Evolutionary conservation across 2,113 vertebrate species (phyloP), one percentile per base, ranked within the genome.

Genomic region (Ammodytes dubius): DNA sequence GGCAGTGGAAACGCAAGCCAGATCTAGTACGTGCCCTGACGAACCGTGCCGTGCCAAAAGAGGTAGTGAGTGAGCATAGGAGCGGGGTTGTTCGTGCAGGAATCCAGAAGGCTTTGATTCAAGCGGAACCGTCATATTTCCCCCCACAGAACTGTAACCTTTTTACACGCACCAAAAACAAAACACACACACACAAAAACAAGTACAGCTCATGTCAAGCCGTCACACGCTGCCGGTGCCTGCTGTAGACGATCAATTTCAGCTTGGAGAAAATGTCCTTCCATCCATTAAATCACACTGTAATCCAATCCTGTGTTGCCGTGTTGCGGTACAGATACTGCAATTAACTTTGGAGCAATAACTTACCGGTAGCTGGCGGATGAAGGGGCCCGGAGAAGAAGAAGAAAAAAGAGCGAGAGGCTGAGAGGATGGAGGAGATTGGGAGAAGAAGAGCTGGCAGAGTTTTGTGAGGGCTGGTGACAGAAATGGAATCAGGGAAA

Each of bases 341-440:
- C 70, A 85, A 70, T 80, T 80, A 84, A 88, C 78, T 71, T 73
- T 74, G 76, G 61, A 77, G 84, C 76, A 74, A 86, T 90, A 89
- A 84, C 50, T 86, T 85, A 74, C 2, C 0, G 7, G 39, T 27
- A 83, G 67, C 27, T 1, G 1, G 43, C 0, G 0, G 12, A 56
- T 0, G 11, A 49, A 74, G 12, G 35, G 60, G 4, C 37, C n/a
- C 1, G 50, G 17, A 12, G 6, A n/a, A 35, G n/a, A 27, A 14
- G 40, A 7, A n/a, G n/a, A 6, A 39, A 17, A 40, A 3, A 39
- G 27, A 59, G 6, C 4, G 0, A 9, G 42, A 53, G 27, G 27
- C 27, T 27, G 27, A 27, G 8, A 10, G 37, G 13, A 9, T 15
- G 15, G 50, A 53, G 40, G 10, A 56, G 15, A 43, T 27, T 12